Base-by-base conservation (phyloP, 2,113 vertebrate species). In the Sinocyclocheilus anshuiensis region DNA sequence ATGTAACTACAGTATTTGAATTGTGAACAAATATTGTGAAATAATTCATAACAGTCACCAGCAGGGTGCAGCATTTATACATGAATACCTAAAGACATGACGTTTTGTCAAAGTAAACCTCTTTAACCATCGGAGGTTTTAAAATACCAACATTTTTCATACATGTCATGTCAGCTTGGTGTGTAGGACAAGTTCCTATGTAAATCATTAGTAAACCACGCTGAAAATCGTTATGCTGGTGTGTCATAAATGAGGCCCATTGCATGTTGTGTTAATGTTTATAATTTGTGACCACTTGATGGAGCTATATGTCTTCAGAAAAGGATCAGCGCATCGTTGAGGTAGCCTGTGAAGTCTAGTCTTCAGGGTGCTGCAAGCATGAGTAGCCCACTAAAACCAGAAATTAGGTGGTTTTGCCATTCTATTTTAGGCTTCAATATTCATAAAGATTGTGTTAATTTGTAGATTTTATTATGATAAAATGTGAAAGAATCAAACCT, bases 11-110 rank as follows among this genome's bases (percentile, higher is more conserved):
- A 39, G 39, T 39, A 39, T 39, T 39, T 39, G 39, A 6, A 39
- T 39, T 39, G 39, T 39, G 39, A 39, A 39, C 39, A 39, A 39
- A 39, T 33, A 33, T 33, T 33, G 29, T 33, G 29, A 33, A 42
- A 11, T 50, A 53, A 55, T 77, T 36, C 69, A 11, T 12, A 74
- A 39, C 39, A 71, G 39, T n/a, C 39, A 42, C 71, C 72, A 45
- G 22, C 72, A 75, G 72, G 72, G 39, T n/a, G 72, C 72, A 75
- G 39, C 39, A 75, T n/a, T 69, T 36, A 71, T 20, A 36, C 67
- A 36, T 10, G 9, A 45, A 45, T 45, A 11, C 9, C 9, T 45
- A 45, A 45, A 45, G 42, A 45, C 42, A 8, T 42, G 42, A 42
- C 36, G 42, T 7, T 42, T 42, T 9, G 42, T 42, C 42, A 42